phyloP scores from a whole-genome alignment of 2,797 vertebrate species.

The Rhabdomys pumilio region DNA sequence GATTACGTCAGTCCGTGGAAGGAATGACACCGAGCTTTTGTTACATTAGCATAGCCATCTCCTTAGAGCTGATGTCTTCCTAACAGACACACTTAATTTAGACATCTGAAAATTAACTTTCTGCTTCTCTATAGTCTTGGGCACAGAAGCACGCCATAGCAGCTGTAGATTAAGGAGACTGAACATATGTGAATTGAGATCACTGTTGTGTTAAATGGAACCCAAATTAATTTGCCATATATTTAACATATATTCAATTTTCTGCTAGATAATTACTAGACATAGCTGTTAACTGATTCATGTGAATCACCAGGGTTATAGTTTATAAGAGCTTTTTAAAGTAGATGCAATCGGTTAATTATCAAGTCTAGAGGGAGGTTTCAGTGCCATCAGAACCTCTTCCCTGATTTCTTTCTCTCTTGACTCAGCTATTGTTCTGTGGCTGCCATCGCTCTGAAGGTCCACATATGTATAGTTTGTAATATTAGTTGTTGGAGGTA shows the following conservation, averaged over 20 bases:
- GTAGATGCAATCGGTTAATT: slow-evolving; percentile 43
- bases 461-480: neutral
- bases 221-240: slow-evolving; percentile 66
- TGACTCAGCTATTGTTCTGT: neutral
- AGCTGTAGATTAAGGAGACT: slow-evolving; percentile 62
- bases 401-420: neutral
- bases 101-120: slow-evolving; percentile 59
- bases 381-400: slow-evolving; percentile 41
- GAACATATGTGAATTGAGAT: slow-evolving; percentile 61
- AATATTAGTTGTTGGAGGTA: neutral
- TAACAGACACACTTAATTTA: slow-evolving; percentile 56
- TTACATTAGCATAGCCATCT: neutral
- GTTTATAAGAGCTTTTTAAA: slow-evolving; percentile 51
- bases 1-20: neutral
- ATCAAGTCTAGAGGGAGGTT: slow-evolving; percentile 29
- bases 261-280: slow-evolving; percentile 63
- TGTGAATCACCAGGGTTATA: slow-evolving; percentile 52
- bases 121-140: slow-evolving; percentile 8
- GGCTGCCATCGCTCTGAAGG: neutral
- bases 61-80: slow-evolving; percentile 54
- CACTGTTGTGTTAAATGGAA: slow-evolving; percentile 73
- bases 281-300: slow-evolving; percentile 61
- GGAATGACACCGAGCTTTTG: neutral
- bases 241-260: slow-evolving; percentile 70
- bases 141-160: slow-evolving; percentile 44